These are phyloP conservation scores for Rhinolophus ferrumequinum DNA, from an alignment of 2,113 vertebrate species.

Conservation along the genomic window DNA sequence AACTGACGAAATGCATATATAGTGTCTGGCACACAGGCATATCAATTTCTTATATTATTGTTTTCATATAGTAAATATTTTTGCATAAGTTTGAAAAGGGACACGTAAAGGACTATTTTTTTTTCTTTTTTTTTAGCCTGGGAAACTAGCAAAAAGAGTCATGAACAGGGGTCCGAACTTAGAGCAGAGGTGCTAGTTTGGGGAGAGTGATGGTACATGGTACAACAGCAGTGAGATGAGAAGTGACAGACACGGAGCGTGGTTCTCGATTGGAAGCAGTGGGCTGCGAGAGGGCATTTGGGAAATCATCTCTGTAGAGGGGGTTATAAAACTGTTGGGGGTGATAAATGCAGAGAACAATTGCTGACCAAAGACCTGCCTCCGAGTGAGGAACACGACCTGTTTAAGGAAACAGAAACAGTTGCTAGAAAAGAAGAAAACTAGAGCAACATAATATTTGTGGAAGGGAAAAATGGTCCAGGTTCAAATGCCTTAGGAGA, in stretches of 20 bases:
- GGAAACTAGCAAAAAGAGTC: not conserved
- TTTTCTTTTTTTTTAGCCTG: not conserved
- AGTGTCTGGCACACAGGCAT: not conserved
- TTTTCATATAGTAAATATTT: not conserved
- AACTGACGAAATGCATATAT: not conserved
- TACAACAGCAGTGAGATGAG: not conserved
- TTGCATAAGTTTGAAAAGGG: not conserved
- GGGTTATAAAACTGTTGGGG: not conserved
- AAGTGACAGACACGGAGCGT: not conserved
- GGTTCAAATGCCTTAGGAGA: not conserved
- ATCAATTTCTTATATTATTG: not conserved
- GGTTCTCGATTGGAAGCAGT: not conserved
- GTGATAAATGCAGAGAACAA: not conserved
- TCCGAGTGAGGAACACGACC: not conserved
- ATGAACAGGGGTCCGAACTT: not conserved
- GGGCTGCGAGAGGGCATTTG: too few relatives aligned
- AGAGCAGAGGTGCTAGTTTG: not conserved
- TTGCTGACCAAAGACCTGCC: not conserved
- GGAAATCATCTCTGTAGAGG: not conserved
- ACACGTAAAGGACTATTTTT: not conserved
- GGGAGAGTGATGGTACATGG: not conserved
- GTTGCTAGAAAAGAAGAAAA: not conserved
- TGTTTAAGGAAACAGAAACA: slow-evolving; percentile 15
- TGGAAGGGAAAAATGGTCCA: not conserved
- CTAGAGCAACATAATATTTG: not conserved